Evolutionary conservation across 2,888 invertebrate genomes (phyloP).

Genomic region (Phyllotreta cruciferae): DNA sequence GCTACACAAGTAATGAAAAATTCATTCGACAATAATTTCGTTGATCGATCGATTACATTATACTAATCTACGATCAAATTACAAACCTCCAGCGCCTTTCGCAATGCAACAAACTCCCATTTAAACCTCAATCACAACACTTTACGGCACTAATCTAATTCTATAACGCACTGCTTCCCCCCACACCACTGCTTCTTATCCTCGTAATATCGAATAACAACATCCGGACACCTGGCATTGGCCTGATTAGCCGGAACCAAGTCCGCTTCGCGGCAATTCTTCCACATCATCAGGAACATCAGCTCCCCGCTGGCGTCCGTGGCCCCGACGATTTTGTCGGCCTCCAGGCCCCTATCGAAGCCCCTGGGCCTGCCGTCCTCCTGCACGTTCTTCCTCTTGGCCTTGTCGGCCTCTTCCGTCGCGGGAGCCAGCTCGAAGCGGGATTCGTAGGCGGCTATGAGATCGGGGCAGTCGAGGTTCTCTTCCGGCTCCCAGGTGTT

Average conservation of each 20-base stretch:
- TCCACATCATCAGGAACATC: slow-evolving; percentile 91
- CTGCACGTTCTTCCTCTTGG: slow-evolving; percentile 55
- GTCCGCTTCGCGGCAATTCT: slow-evolving; percentile 70
- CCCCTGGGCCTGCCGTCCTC: slow-evolving; percentile 68
- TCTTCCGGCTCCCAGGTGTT: slow-evolving; percentile 89
- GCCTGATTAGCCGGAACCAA: slow-evolving; percentile 69
- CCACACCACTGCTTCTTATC: slow-evolving; percentile 56
- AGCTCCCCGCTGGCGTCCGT: slow-evolving; percentile 88
- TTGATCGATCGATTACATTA: too few relatives aligned
- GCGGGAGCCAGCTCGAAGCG: slow-evolving; percentile 44
- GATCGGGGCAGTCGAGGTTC: slow-evolving; percentile 77
- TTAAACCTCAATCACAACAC: too few relatives aligned
- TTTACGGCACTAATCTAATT: slow-evolving; percentile 47
- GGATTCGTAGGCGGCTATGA: slow-evolving; percentile 64
- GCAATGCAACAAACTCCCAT: background rate
- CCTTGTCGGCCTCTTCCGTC: slow-evolving; percentile 49
- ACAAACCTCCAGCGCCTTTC: too few relatives aligned
- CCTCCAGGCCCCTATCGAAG: slow-evolving; percentile 78
- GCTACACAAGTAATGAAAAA: too few relatives aligned
- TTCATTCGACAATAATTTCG: too few relatives aligned
- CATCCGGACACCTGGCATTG: slow-evolving; percentile 67
- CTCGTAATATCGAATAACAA: slow-evolving; percentile 72
- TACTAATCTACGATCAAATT: too few relatives aligned
- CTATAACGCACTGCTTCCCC: slow-evolving; percentile 54
- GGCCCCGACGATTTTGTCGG: slow-evolving; percentile 89